Evolutionary conservation across 2,888 invertebrate genomes (phyloP).

Genomic region (Dolichopus griseipennis): DNA sequence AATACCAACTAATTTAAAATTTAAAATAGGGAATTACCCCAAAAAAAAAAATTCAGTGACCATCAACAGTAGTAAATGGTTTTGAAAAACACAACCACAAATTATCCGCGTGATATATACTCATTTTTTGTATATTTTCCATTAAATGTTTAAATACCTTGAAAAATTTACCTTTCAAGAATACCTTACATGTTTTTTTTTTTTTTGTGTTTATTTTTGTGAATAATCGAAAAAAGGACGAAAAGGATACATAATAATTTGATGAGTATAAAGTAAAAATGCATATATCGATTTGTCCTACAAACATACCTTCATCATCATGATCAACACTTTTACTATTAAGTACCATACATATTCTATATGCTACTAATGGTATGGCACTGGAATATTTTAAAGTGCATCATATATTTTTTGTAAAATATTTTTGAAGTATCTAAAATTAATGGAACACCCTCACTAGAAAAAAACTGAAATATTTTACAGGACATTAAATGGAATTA

Average conservation of each 20-base stretch:
- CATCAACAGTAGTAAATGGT: slow-evolving; percentile 4
- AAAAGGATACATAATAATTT: neutral
- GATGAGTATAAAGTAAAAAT: neutral
- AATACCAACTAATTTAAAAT: no score
- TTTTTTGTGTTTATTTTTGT: no score
- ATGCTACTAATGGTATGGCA: no score
- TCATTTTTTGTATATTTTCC: neutral
- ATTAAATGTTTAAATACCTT: neutral
- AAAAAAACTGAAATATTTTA: neutral
- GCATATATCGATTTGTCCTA: neutral
- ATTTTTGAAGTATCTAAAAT: neutral
- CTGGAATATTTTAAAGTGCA: neutral
- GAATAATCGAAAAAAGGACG: neutral
- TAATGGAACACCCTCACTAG: neutral
- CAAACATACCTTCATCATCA: neutral
- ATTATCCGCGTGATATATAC: slow-evolving; percentile 3
- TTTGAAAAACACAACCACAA: neutral
- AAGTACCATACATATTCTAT: no score
- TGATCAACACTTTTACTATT: no score
- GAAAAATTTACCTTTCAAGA: neutral
- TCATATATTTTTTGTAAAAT: neutral
- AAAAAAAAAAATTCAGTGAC: neutral
- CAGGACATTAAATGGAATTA: neutral
- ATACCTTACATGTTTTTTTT: neutral
- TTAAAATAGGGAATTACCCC: no score